phyloP scores from a whole-genome alignment of 2,888 invertebrate species.

The Caradrina clavipalpis region DNA sequence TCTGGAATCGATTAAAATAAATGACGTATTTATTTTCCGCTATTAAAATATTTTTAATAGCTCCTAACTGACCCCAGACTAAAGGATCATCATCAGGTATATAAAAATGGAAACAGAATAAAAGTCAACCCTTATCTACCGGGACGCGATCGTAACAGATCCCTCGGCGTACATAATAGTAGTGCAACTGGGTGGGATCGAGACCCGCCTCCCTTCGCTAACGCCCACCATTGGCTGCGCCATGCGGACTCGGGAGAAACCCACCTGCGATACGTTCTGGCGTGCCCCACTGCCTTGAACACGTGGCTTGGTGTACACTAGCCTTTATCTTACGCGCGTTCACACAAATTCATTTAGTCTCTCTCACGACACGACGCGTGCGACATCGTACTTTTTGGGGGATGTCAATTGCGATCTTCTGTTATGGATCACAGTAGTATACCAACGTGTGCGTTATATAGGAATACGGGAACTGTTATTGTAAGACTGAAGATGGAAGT shows the following conservation, averaged over 20 bases:
- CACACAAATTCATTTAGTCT: constrained; percentile 87
- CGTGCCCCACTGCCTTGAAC: constrained; percentile 77
- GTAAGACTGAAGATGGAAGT: constrained; percentile 84
- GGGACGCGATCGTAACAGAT: constrained; percentile 66
- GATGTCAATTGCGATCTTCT: constrained; percentile 82
- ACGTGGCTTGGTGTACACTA: constrained; percentile 79
- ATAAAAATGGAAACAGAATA: constrained; percentile 64
- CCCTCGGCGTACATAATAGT: constrained; percentile 77
- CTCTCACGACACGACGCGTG: constrained; percentile 86
- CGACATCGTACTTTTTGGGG: constrained; percentile 84
- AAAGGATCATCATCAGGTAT: constrained; percentile 38
- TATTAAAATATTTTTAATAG: constrained; percentile 26
- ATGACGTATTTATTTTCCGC: constrained; percentile 7
- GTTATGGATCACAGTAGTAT: constrained; percentile 85
- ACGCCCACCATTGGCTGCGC: constrained; percentile 78
- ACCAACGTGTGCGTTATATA: constrained; percentile 82
- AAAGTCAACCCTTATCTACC: constrained; percentile 78
- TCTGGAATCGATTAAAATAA: constrained; percentile 19
- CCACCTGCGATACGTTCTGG: constrained; percentile 79
- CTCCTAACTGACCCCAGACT: constrained; percentile 7
- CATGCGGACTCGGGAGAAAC: constrained; percentile 72
- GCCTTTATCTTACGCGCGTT: constrained; percentile 87
- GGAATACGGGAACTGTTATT: constrained; percentile 84
- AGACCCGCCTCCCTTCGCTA: constrained; percentile 75
- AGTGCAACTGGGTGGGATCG: constrained; percentile 77